A percentile compares a stretch with the other conserved stretches of the same genome.
phyloP scores from a whole-genome alignment of 2,113 vertebrate species.

The Leiothrix lutea region DNA sequence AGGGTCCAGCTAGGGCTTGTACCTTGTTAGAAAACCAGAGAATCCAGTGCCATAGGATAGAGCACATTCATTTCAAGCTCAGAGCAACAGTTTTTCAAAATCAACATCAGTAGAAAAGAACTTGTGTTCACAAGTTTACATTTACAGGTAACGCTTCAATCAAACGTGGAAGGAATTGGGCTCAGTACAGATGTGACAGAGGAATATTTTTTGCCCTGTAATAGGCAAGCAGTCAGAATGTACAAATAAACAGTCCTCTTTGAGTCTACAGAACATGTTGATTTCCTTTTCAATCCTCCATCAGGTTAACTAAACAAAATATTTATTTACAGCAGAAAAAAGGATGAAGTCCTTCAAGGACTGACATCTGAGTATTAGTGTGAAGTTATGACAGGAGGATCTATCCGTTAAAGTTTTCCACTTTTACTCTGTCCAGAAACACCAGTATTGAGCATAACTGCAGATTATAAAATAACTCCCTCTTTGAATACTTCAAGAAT shows the following conservation, averaged over 20 bases:
- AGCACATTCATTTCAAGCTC: background rate
- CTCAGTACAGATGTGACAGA: background rate
- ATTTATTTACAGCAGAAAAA: background rate
- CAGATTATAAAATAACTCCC: background rate
- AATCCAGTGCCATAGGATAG: background rate
- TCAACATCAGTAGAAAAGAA: background rate
- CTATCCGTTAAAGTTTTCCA: background rate
- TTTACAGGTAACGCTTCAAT: background rate
- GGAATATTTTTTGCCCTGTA: background rate
- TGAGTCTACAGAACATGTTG: background rate
- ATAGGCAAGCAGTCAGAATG: background rate
- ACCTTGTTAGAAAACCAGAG: slow-evolving; percentile 6
- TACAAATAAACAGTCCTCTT: slow-evolving; percentile 3
- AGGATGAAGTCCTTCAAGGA: background rate
- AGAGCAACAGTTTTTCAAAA: background rate
- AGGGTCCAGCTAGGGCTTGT: background rate
- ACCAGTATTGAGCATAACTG: background rate
- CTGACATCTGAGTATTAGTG: background rate
- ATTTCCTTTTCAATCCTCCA: slow-evolving; percentile 9
- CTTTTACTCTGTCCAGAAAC: background rate
- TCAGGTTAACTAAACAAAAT: slow-evolving; percentile 8
- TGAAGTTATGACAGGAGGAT: background rate
- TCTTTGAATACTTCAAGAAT: background rate
- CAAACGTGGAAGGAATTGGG: background rate
- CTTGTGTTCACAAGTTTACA: background rate